phyloP scores from a whole-genome alignment of 2,888 invertebrate species.

The Syrphus vitripennis region DNA sequence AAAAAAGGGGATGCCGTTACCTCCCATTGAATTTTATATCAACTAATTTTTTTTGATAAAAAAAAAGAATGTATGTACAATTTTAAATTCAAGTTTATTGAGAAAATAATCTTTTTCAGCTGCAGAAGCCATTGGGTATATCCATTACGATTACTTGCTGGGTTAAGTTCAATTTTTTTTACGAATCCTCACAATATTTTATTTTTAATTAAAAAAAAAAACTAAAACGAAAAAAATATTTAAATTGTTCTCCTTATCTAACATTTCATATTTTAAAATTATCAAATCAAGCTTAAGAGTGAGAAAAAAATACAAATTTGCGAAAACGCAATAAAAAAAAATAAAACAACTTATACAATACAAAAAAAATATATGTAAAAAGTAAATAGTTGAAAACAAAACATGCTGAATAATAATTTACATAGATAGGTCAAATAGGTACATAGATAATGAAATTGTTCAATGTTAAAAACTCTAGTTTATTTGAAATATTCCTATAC shows the following conservation, averaged over 20 bases:
- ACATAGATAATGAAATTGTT: constrained; percentile 8
- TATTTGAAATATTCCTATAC: too few relatives aligned
- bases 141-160: too few relatives aligned
- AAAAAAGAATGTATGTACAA: too few relatives aligned
- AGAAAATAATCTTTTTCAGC: too few relatives aligned
- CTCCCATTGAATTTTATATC: too few relatives aligned
- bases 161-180: too few relatives aligned
- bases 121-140: too few relatives aligned
- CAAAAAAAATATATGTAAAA: not conserved
- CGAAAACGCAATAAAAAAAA: not conserved
- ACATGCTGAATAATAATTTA: constrained; percentile 45
- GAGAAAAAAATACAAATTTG: constrained; percentile 25
- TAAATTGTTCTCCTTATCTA: not conserved
- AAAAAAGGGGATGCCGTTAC: too few relatives aligned
- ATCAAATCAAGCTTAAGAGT: constrained; percentile 44
- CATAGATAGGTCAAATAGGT: constrained; percentile 38
- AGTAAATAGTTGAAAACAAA: not conserved
- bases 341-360: not conserved
- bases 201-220: not conserved
- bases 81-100: too few relatives aligned
- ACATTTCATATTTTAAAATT: not conserved
- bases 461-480: not conserved
- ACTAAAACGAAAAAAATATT: not conserved
- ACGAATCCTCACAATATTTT: not conserved
- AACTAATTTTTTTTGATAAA: too few relatives aligned